Conservation (phyloP, 2,888 invertebrate species). For the Plutella xylostella region DNA sequence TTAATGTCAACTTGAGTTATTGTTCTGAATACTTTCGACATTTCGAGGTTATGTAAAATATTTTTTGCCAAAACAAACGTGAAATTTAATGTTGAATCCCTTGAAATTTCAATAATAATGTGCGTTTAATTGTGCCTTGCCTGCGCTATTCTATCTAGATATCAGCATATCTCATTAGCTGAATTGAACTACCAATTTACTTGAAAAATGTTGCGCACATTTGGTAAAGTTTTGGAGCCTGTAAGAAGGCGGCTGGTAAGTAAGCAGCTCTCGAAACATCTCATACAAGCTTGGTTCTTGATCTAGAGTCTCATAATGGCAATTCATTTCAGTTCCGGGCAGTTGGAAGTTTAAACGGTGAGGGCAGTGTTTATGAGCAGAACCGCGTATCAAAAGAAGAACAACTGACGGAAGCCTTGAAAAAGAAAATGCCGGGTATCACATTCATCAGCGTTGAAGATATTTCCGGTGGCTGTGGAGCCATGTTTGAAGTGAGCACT, state of each 20-base stretch:
- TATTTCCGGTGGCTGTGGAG: conserved; percentile 84
- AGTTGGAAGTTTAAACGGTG: background rate
- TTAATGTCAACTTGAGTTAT: too few relatives aligned
- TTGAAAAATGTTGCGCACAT: conserved; percentile 44
- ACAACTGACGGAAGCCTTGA: conserved; percentile 39
- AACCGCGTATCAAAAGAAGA: conserved; percentile 48
- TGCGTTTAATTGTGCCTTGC: too few relatives aligned
- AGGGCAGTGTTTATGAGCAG: conserved; percentile 28
- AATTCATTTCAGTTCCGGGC: background rate
- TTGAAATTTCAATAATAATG: too few relatives aligned
- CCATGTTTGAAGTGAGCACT: conserved; percentile 77
- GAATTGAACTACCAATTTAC: background rate
- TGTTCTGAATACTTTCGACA: too few relatives aligned
- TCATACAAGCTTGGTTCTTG: background rate
- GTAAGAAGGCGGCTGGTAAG: conserved; percentile 42
- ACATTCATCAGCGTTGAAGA: conserved; percentile 75
- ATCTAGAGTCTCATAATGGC: background rate
- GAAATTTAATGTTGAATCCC: conserved; percentile 3
- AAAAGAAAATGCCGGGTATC: conserved; percentile 71
- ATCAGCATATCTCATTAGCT: too few relatives aligned
- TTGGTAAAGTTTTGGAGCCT: conserved; percentile 41
- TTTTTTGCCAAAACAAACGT: background rate
- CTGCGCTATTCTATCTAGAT: too few relatives aligned
- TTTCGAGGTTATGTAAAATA: conserved; percentile 14
- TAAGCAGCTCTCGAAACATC: too few relatives aligned